Evolutionary conservation across 2,113 vertebrate species (phyloP).

Genomic region (Felis catus): F.catus_Fca126_mat1.0 CM031428.1:68837501-68838000

Average conservation of each 20-base stretch:
- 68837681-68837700: slow-evolving; percentile 66
- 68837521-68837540: slow-evolving; percentile 72
- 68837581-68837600: neutral
- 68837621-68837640: slow-evolving; percentile 37
- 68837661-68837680: neutral
- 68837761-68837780: neutral
- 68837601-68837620: neutral
- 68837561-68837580: neutral
- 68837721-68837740: slow-evolving; percentile 79
- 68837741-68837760: slow-evolving; percentile 54
- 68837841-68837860: slow-evolving; percentile 39
- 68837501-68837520: slow-evolving; percentile 79
- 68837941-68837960: slow-evolving; percentile 4
- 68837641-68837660: slow-evolving; percentile 54
- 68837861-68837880: slow-evolving; percentile 61
- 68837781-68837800: slow-evolving; percentile 60
- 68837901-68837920: slow-evolving; percentile 35
- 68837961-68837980: slow-evolving; percentile 36
- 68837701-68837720: slow-evolving; percentile 66
- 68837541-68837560: slow-evolving; percentile 63
- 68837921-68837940: slow-evolving; percentile 66
- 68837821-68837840: slow-evolving; percentile 36
- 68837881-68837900: slow-evolving; percentile 56
- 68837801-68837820: slow-evolving; percentile 26
- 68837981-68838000: slow-evolving; percentile 25